Conservation (phyloP, 2,888 invertebrate genomes). For the Cylindroiulus punctatus region DNA sequence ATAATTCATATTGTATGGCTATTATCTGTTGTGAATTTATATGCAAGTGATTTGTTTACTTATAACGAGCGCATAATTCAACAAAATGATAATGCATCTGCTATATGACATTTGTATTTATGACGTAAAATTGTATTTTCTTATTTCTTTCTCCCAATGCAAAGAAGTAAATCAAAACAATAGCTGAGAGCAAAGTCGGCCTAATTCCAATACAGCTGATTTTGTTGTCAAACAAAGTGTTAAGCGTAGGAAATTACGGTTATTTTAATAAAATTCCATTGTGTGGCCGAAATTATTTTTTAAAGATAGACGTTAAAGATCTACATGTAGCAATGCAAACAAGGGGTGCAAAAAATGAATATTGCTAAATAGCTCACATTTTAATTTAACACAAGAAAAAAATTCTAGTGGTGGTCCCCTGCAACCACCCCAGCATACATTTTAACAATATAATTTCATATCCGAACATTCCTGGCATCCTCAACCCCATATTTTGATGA, state of each 20-base stretch:
- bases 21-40: background rate
- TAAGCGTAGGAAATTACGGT: background rate
- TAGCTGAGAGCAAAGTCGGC: background rate
- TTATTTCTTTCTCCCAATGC: background rate
- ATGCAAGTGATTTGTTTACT: too few relatives aligned
- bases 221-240: background rate
- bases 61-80: too few relatives aligned
- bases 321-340: background rate
- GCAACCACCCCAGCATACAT: too few relatives aligned
- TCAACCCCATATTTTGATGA: slow-evolving; percentile 15
- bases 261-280: slow-evolving; percentile 10
- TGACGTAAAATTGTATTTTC: too few relatives aligned
- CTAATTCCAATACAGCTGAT: background rate
- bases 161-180: background rate
- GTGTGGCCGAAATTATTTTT: background rate
- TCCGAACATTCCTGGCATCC: background rate
- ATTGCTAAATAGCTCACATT: background rate
- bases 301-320: background rate
- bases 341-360: background rate
- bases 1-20: background rate
- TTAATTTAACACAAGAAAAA: background rate
- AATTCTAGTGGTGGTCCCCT: too few relatives aligned
- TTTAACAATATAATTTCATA: too few relatives aligned
- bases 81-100: too few relatives aligned
- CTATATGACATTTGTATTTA: too few relatives aligned